A percentile compares a stretch with the other conserved stretches of the same genome.
Evolutionary conservation across 2,797 vertebrate genomes (phyloP).

Genomic region (Garrulus glandarius): DNA sequence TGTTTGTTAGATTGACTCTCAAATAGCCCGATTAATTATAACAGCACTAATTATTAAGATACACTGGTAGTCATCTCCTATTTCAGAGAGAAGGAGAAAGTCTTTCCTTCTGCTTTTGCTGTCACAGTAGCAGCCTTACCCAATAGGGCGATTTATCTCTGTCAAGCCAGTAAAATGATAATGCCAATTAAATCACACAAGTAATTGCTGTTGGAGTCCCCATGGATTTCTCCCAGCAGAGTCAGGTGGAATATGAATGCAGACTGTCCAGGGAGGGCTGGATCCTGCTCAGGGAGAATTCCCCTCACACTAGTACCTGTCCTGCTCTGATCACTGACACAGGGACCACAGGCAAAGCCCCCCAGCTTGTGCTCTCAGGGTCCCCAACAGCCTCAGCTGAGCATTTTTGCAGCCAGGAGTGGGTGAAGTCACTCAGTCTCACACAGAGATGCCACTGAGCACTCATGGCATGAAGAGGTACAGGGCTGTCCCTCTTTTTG

Average conservation of each 20-base stretch:
- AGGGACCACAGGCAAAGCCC: neutral
- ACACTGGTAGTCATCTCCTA: slow-evolving; percentile 65
- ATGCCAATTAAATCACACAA: slow-evolving; percentile 93
- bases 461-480: neutral
- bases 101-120: slow-evolving; percentile 47
- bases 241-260: slow-evolving; percentile 81
- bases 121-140: slow-evolving; percentile 67
- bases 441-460: neutral
- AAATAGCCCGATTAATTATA: slow-evolving; percentile 75
- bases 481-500: neutral
- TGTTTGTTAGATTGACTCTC: slow-evolving; percentile 72
- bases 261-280: slow-evolving; percentile 40
- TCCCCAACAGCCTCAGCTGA: neutral
- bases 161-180: slow-evolving; percentile 92
- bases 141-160: slow-evolving; percentile 87
- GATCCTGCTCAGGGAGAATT: slow-evolving; percentile 67
- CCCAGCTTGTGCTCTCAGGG: neutral
- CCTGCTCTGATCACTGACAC: neutral
- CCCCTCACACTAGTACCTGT: neutral
- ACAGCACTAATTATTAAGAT: slow-evolving; percentile 73
- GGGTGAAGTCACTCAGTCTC: neutral
- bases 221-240: slow-evolving; percentile 77
- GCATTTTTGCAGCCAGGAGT: neutral
- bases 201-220: slow-evolving; percentile 85
- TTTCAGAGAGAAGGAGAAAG: slow-evolving; percentile 48